These are phyloP conservation scores for Girardinus metallicus DNA, from an alignment of 2,797 vertebrate species.

Conservation along the genomic window DNA sequence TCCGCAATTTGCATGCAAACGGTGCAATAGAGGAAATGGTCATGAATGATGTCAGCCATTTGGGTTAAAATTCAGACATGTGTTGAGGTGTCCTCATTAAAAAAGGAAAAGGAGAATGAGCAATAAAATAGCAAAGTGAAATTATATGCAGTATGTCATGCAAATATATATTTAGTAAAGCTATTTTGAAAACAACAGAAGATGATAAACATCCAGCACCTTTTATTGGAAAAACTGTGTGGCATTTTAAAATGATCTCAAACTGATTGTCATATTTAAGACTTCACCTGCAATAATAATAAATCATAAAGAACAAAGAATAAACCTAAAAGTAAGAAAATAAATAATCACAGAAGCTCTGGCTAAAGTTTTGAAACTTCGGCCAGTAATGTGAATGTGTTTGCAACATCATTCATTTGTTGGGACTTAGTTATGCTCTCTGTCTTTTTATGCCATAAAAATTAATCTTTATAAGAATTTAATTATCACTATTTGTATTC, in stretches of 20 bases:
- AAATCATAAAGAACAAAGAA: background rate
- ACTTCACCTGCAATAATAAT: background rate
- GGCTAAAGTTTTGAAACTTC: background rate
- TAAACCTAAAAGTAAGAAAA: background rate
- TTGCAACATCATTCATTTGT: background rate
- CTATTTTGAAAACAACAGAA: background rate
- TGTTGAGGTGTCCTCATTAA: constrained; percentile 15
- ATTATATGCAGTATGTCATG: background rate
- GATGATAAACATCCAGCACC: background rate
- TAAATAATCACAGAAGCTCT: background rate
- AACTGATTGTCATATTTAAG: background rate
- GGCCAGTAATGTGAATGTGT: background rate
- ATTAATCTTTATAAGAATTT: background rate
- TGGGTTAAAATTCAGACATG: constrained; percentile 17
- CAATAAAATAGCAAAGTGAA: background rate
- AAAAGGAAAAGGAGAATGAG: constrained; percentile 12
- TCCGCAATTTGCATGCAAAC: constrained; percentile 14
- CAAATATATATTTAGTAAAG: background rate
- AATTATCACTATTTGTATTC: background rate
- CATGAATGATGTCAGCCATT: constrained; percentile 7
- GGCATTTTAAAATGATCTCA: background rate
- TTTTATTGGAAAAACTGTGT: background rate
- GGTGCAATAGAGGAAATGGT: background rate
- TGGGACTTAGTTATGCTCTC: background rate
- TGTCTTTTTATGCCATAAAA: background rate